Evolutionary conservation across 2,113 vertebrate species (phyloP), one percentile per base, ranked within the genome.

Genomic region (Thomomys bottae): DNA sequence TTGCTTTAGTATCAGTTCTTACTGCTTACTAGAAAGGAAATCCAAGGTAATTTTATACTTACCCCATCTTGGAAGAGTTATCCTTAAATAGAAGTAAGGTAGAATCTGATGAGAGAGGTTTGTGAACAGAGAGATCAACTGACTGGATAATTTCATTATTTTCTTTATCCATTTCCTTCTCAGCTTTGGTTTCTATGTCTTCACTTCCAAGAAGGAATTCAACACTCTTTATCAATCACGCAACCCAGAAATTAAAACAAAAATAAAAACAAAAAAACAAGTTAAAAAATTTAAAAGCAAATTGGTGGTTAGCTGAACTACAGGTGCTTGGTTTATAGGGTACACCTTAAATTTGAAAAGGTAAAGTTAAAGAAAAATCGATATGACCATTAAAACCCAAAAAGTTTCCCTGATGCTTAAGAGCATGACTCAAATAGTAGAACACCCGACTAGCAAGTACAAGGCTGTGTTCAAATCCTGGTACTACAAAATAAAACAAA

Each of bases 31-130:
- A 64, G 6, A 84, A 5, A 6, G 28, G 14, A 88, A 90, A 91
- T 88, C 30, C 59, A 91, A 87, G 28, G 26, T 40, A 61, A 72
- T 68, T 91, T 92, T 77, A 9, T n/a, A 36, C 87, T 94, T 93
- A 99, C 99, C 98, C 98, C 17, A 98, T 98, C 89, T 99, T 99
- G 23, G 98, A 99, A 94, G 98, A 99, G 84, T 97, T 99, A 96
- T 98, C 99, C 40, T 99, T 99, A 84, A 99, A 99, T 23, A 99
- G 97, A 97, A 99, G 97, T 70, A 99, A 89, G 0, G 99, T 99
- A 2, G 98, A 98, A 36, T 99, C 99, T 2, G 98, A 97, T 76
- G 97, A 98, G 12, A 98, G 84, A 23, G 97, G 95, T 96, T 98
- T 91, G 94, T 97, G 81, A 89, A 97, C 12, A 94, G 96, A 83